Conservation (phyloP, 2,888 invertebrate species). For the Axea sp. region DNA sequence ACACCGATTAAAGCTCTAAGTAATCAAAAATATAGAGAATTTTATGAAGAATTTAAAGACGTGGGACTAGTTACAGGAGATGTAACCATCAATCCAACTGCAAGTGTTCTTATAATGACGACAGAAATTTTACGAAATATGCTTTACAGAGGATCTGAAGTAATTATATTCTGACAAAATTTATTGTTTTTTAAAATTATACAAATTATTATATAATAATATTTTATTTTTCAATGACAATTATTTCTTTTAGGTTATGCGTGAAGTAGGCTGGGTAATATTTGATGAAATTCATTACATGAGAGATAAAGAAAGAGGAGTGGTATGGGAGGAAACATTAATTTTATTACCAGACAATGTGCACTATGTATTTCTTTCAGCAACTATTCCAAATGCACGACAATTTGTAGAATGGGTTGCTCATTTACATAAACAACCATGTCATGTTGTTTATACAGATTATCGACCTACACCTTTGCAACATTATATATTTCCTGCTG, state of each 20-base stretch:
- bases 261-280: slow-evolving; percentile 99
- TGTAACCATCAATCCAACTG: slow-evolving; percentile 98
- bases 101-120: slow-evolving; percentile 99
- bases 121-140: slow-evolving; percentile 99
- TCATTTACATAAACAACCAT: slow-evolving; percentile 96
- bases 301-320: slow-evolving; percentile 99
- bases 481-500: slow-evolving; percentile 98
- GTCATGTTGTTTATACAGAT: slow-evolving; percentile 99
- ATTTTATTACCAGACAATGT: slow-evolving; percentile 98
- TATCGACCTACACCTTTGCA: slow-evolving; percentile 98
- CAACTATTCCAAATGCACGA: slow-evolving; percentile 99
- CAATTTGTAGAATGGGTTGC: slow-evolving; percentile 98
- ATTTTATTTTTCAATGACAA: too few relatives aligned
- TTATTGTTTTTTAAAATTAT: too few relatives aligned
- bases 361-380: slow-evolving; percentile 98
- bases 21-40: slow-evolving; percentile 99
- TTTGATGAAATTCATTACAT: slow-evolving; percentile 99
- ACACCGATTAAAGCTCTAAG: slow-evolving; percentile 99
- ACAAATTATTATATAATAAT: too few relatives aligned
- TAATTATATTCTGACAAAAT: too few relatives aligned
- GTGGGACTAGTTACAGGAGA: slow-evolving; percentile 99
- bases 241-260: slow-evolving; percentile 86
- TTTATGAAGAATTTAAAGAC: slow-evolving; percentile 97
- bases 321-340: slow-evolving; percentile 99
- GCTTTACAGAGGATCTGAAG: slow-evolving; percentile 98